Percentiles rank a stretch among this genome's conserved stretches.
These are phyloP conservation scores for Pomatorhinus ruficollis DNA, from an alignment of 2,113 vertebrate genomes.

Conservation along the genomic window DNA sequence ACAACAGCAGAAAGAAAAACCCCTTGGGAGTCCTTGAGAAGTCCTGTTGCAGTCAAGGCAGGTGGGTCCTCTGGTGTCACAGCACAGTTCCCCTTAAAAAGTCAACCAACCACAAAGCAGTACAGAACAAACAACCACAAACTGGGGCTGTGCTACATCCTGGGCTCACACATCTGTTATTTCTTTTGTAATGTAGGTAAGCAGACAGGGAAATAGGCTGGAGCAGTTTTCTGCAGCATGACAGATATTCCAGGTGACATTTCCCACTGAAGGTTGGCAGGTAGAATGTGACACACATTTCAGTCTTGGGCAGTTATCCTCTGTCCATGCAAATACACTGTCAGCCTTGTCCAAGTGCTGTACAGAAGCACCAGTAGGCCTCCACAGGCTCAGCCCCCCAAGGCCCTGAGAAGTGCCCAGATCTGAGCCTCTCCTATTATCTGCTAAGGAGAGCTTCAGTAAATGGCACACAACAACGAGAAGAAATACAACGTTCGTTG, in stretches of 20 bases:
- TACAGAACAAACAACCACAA: background rate
- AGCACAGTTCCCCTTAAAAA: background rate
- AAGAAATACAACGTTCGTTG: background rate
- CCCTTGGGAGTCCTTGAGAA: background rate
- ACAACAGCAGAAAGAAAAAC: fast-evolving
- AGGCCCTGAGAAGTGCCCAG: background rate
- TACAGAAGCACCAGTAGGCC: background rate
- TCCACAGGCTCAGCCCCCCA: background rate
- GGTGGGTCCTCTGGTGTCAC: background rate
- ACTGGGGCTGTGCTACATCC: background rate
- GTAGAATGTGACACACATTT: background rate
- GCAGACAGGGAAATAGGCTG: background rate
- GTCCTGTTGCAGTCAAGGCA: background rate
- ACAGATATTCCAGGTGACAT: background rate
- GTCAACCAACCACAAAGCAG: background rate
- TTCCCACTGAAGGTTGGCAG: background rate
- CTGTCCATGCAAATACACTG: fast-evolving
- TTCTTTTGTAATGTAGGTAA: background rate
- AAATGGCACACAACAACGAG: background rate
- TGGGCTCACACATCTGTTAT: fast-evolving
- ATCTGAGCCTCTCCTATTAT: background rate
- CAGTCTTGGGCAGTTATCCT: background rate
- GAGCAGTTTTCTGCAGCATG: background rate
- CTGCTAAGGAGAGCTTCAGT: background rate
- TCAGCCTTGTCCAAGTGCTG: background rate